Percentiles rank a stretch among this genome's conserved stretches.
These are phyloP conservation scores for Mamestra configurata DNA, from an alignment of 1,140 invertebrate genomes.

Conservation along the genomic window DNA sequence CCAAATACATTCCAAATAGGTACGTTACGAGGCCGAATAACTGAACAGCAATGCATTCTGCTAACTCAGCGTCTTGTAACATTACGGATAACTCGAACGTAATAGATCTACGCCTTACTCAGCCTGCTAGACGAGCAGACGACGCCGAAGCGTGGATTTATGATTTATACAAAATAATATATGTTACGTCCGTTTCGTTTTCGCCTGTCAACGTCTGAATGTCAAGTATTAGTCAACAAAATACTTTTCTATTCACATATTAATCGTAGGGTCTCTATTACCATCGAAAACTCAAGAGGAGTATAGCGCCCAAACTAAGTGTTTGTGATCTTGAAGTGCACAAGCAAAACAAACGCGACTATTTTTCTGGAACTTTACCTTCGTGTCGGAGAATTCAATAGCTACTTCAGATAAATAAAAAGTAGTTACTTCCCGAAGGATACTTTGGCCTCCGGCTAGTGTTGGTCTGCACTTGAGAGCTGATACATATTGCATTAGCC, in stretches of 20 bases:
- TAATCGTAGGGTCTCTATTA: not conserved
- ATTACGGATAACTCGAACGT: constrained; percentile 45
- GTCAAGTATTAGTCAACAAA: constrained; percentile 6
- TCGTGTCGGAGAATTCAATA: constrained; percentile 41
- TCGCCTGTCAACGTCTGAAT: not conserved
- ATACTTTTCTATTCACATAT: constrained; percentile 9
- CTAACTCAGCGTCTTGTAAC: constrained; percentile 40
- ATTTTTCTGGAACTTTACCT: constrained; percentile 36
- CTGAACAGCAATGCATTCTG: constrained; percentile 25
- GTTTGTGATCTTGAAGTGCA: not conserved
- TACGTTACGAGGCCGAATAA: constrained; percentile 42
- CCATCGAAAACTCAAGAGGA: not conserved
- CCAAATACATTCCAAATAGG: constrained; percentile 51
- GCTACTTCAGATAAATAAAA: constrained; percentile 51
- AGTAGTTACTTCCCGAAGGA: constrained; percentile 47
- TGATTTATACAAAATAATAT: too few species aligned
- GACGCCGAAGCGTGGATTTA: constrained; percentile 5
- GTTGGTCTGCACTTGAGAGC: constrained; percentile 55
- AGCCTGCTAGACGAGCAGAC: not conserved
- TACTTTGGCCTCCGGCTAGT: constrained; percentile 44
- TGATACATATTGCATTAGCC: constrained; percentile 75
- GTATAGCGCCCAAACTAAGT: not conserved
- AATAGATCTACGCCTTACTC: constrained; percentile 37
- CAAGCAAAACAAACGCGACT: constrained; percentile 27
- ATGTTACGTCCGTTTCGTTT: not conserved